These are phyloP conservation scores for Athene noctua DNA, from an alignment of 2,113 vertebrate species.

Conservation along the genomic window DNA sequence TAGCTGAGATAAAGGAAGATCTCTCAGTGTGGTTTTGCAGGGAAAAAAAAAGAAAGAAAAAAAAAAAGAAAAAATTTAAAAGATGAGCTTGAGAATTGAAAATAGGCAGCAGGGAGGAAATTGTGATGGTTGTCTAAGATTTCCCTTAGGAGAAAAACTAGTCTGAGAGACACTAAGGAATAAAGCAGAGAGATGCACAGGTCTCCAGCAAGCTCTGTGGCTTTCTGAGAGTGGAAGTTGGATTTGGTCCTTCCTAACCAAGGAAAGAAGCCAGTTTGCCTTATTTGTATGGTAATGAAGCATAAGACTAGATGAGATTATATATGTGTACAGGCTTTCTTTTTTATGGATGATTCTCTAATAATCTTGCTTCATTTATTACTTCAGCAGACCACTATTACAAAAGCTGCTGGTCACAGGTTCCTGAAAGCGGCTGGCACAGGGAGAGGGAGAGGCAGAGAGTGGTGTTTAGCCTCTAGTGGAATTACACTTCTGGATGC, in stretches of 20 bases:
- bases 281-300: background rate
- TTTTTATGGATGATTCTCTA: background rate
- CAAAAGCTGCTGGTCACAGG: background rate
- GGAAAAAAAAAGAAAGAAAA: background rate
- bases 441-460: background rate
- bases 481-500: background rate
- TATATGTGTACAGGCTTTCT: background rate
- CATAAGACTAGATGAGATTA: background rate
- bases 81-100: background rate
- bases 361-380: background rate
- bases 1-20: background rate
- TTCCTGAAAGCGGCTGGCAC: background rate
- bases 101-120: background rate
- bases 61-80: background rate
- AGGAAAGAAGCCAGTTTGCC: background rate
- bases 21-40: background rate
- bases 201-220: background rate
- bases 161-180: background rate
- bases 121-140: background rate
- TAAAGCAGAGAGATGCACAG: background rate
- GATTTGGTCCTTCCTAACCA: background rate
- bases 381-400: background rate
- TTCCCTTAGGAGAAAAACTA: constrained; percentile 11
- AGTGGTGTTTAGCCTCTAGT: background rate
- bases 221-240: background rate